Evolutionary conservation across 2,113 vertebrate genomes (phyloP), one percentile per base, ranked within the genome.

Genomic region (Boleophthalmus pectinirostris): DNA sequence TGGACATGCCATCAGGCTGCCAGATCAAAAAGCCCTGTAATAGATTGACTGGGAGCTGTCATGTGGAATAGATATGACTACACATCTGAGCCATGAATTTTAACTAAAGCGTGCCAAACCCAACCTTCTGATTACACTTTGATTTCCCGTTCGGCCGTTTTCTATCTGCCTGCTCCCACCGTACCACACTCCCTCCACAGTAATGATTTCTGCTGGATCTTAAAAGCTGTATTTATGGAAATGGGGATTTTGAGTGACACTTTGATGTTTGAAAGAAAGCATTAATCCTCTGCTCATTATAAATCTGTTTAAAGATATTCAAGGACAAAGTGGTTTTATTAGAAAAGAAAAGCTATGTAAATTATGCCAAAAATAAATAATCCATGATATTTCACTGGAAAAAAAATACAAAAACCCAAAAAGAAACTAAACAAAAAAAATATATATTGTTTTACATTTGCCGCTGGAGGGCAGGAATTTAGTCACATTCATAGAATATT

Each of bases 211-310:
- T n/a, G 61, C n/a, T 38, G 29, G 18, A 38, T 38, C n/a, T 64
- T 64, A 64, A 64, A 64, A 33, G 29, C 61, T 33, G 58, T 29
- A 15, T 38, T 21, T 64, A 64, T 64, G 61, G 29, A 64, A 64
- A 64, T 64, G 8, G n/a, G 18, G 16, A 18, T 38, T 29, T 38
- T 64, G 33, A 64, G 33, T 64, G 33, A 64, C 61, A 64, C 61
- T 64, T 64, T 64, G 61, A 64, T 64, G 33, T 64, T 64, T 20
- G 24, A 64, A 64, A 38, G 61, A 64, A 64, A 64, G 29, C 33
- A 38, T 38, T 64, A 43, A 64, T 64, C 18, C 35, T 64, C 33
- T 11, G 10, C 60, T 64, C 16, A n/a, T 64, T 64, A 38, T 43
- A 21, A 64, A 38, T 64, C 29, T 1, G 16, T 38, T 38, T 38